Percentiles rank a stretch among this genome's conserved stretches.
Evolutionary conservation across 2,888 invertebrate genomes (phyloP).

Genomic region (Fragum fragum): DNA sequence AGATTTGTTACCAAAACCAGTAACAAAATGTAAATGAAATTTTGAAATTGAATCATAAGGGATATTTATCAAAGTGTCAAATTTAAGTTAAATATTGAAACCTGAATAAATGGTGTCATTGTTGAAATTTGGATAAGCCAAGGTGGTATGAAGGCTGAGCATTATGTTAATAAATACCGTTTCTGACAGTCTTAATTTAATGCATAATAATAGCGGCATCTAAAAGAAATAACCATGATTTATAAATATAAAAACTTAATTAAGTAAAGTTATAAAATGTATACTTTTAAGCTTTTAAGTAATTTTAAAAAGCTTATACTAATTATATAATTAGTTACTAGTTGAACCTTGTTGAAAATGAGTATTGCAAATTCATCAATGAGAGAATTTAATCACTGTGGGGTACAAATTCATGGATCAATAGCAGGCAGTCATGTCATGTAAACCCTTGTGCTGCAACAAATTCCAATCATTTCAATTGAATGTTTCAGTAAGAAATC

Average conservation of each 20-base stretch:
- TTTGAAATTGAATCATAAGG: neutral
- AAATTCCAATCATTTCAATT: constrained; percentile 7
- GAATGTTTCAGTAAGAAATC: constrained; percentile 26
- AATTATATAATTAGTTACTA: too few relatives aligned
- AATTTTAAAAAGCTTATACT: too few relatives aligned
- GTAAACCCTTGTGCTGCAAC: too few relatives aligned
- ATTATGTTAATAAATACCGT: constrained; percentile 1
- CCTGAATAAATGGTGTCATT: constrained; percentile 19
- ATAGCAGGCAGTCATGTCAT: too few relatives aligned
- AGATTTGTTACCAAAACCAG: neutral
- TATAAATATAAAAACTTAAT: too few relatives aligned
- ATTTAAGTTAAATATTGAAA: neutral
- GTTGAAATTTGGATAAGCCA: constrained; percentile 13
- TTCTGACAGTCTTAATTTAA: neutral
- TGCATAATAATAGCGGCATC: neutral
- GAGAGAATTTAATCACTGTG: too few relatives aligned
- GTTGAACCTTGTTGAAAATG: too few relatives aligned
- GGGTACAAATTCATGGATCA: too few relatives aligned
- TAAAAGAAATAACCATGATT: neutral
- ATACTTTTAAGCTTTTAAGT: too few relatives aligned
- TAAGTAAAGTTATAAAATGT: too few relatives aligned
- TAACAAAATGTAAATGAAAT: neutral
- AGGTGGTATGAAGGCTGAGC: neutral
- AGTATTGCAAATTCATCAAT: too few relatives aligned
- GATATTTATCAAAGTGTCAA: constrained; percentile 6